phyloP scores from a whole-genome alignment of 2,113 vertebrate species.

The Rafetus swinhoei region DNA sequence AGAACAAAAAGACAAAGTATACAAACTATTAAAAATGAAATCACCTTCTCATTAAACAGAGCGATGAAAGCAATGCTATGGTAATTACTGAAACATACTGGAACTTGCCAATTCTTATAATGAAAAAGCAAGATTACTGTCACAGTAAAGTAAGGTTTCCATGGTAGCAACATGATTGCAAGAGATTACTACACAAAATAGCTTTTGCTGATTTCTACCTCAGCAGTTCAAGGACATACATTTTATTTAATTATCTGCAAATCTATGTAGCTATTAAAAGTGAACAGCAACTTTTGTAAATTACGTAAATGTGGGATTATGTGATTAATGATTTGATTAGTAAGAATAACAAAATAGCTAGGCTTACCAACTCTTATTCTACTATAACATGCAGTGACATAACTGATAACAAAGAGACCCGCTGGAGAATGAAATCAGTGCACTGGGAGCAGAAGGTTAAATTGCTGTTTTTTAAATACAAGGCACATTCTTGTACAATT shows the following conservation, averaged over 20 bases:
- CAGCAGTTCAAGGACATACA: not conserved
- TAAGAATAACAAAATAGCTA: not conserved
- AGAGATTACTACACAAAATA: not conserved
- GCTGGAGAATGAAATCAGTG: not conserved
- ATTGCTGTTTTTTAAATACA: not conserved
- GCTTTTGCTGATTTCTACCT: slow-evolving; percentile 20
- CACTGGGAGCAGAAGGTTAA: fast-evolving
- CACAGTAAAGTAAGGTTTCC: slow-evolving; percentile 38
- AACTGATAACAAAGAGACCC: not conserved
- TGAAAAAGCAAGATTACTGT: slow-evolving; percentile 24
- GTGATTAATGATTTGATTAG: not conserved
- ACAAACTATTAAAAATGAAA: not conserved
- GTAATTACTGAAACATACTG: not conserved
- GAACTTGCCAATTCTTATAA: not conserved
- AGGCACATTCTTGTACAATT: not conserved
- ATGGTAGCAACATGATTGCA: slow-evolving; percentile 26
- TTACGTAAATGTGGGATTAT: not conserved
- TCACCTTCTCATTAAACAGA: not conserved
- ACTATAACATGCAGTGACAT: fast-evolving
- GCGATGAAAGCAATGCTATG: not conserved
- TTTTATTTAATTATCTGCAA: not conserved
- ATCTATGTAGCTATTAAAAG: slow-evolving; percentile 9
- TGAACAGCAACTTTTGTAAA: slow-evolving; percentile 4
- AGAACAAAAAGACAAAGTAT: not conserved
- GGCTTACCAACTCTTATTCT: not conserved